A percentile compares a stretch with the other conserved stretches of the same genome.
phyloP scores from a whole-genome alignment of 92 coral and sea anemone species.

The Micromussa lordhowensis region DNA sequence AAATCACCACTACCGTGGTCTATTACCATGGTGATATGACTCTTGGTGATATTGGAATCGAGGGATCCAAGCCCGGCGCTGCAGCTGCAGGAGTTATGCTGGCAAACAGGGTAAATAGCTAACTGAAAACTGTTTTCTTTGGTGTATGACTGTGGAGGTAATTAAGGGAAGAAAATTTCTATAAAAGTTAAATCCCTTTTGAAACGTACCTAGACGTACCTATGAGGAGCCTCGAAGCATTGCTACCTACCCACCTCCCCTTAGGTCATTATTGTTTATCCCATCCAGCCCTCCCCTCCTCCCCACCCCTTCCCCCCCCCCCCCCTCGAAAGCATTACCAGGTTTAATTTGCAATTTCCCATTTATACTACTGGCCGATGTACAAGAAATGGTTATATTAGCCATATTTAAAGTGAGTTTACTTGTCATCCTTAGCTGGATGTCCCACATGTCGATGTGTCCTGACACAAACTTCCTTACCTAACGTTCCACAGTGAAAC shows the following conservation, averaged over 20 bases:
- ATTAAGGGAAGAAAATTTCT: too few species aligned
- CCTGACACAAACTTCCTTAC: too few species aligned
- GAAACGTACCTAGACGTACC: too few species aligned
- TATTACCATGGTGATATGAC: slow-evolving; percentile 75
- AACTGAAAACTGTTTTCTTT: neutral
- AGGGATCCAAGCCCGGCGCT: slow-evolving; percentile 97
- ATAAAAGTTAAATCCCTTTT: neutral
- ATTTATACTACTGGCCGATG: too few species aligned
- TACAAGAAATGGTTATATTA: too few species aligned
- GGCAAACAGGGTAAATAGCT: slow-evolving; percentile 80
- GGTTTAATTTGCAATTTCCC: too few species aligned
- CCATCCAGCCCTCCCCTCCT: neutral
- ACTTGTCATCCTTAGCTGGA: too few species aligned
- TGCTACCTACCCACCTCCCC: neutral
- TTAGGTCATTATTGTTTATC: neutral
- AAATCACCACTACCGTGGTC: slow-evolving; percentile 74
- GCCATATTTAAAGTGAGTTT: too few species aligned
- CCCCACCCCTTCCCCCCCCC: neutral
- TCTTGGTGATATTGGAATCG: slow-evolving; percentile 74
- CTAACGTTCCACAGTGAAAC: too few species aligned
- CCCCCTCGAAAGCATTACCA: neutral
- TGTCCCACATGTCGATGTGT: too few species aligned
- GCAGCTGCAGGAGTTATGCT: slow-evolving; percentile 87
- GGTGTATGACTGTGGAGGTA: too few species aligned
- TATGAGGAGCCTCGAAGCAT: neutral